Conservation (phyloP, 92 coral and sea anemone genomes). For the Phymanthus crucifer region DNA sequence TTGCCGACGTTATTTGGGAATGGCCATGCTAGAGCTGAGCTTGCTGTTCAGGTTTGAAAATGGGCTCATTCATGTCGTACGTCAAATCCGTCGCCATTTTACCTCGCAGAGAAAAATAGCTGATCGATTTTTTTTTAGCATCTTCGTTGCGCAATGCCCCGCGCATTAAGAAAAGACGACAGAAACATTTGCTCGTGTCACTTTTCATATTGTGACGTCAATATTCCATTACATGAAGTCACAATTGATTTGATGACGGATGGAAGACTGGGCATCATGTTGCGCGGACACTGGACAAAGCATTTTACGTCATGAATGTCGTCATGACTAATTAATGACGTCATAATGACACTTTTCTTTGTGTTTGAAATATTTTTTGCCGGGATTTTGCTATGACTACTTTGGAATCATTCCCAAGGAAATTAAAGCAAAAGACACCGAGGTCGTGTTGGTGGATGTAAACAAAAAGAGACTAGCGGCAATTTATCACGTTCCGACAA, state of each 20-base stretch:
- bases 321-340: background rate
- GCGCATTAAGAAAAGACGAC: background rate
- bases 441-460: background rate
- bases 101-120: too few relatives aligned
- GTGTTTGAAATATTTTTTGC: too few relatives aligned
- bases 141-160: background rate
- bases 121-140: background rate
- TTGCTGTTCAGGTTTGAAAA: conserved; percentile 79
- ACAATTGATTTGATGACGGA: background rate
- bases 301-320: background rate
- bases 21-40: conserved; percentile 75
- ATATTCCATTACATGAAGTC: background rate
- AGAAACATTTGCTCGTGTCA: background rate
- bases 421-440: too few relatives aligned
- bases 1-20: conserved; percentile 91
- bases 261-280: too few relatives aligned
- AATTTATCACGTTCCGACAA: background rate
- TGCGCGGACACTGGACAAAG: too few relatives aligned
- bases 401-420: too few relatives aligned
- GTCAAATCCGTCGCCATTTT: too few relatives aligned
- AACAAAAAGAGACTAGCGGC: background rate
- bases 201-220: background rate
- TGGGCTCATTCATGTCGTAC: too few relatives aligned
- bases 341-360: background rate
- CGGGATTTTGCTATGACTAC: too few relatives aligned